Evolutionary conservation across 2,888 invertebrate genomes (phyloP).

Genomic region (Cryptus armator): DNA sequence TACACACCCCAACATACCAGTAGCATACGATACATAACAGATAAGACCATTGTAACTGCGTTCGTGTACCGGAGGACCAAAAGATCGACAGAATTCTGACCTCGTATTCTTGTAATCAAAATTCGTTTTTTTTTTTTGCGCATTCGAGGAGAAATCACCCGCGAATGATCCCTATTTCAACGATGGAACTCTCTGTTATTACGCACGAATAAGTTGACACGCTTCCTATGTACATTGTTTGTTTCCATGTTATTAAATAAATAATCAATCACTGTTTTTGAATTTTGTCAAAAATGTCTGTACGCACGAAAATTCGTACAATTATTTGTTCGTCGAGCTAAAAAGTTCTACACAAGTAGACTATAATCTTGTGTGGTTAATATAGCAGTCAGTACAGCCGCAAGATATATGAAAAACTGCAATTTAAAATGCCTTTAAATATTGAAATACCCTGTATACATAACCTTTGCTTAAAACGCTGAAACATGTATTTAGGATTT

Average conservation of each 20-base stretch:
- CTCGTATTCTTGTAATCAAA: slow-evolving; percentile 79
- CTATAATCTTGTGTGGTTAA: too few species aligned
- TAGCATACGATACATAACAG: slow-evolving; percentile 64
- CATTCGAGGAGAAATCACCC: slow-evolving; percentile 78
- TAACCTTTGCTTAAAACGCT: too few species aligned
- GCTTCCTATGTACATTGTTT: not conserved
- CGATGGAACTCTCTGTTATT: not conserved
- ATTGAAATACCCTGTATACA: too few species aligned
- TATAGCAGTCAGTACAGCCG: too few species aligned
- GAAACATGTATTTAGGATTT: not conserved
- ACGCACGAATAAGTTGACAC: not conserved
- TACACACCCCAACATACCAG: slow-evolving; percentile 72
- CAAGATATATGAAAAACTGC: too few species aligned
- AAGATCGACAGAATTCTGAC: slow-evolving; percentile 11
- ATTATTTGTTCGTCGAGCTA: not conserved
- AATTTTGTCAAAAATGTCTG: not conserved
- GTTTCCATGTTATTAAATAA: slow-evolving; percentile 12
- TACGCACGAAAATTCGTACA: too few species aligned
- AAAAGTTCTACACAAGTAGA: not conserved
- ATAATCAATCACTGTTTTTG: not conserved
- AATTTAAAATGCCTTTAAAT: too few species aligned
- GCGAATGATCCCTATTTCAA: slow-evolving; percentile 47
- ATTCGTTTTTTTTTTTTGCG: slow-evolving; percentile 80
- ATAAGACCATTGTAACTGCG: not conserved
- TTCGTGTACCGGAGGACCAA: not conserved